These are phyloP conservation scores for Mya arenaria DNA, from an alignment of 1,140 invertebrate genomes.

Conservation along the genomic window DNA sequence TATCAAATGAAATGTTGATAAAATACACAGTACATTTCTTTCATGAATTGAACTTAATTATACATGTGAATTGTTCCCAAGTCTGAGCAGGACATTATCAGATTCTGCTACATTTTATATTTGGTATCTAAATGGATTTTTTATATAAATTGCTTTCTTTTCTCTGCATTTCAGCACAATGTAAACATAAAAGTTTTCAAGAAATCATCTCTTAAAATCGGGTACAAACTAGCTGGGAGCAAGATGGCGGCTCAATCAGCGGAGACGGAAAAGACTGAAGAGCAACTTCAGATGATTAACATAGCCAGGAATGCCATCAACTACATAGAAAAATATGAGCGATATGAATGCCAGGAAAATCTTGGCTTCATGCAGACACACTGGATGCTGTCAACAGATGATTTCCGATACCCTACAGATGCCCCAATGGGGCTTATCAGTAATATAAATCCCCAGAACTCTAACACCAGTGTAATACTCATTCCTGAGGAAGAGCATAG, in stretches of 20 bases:
- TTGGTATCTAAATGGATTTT: too few relatives aligned
- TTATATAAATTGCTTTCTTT: too few relatives aligned
- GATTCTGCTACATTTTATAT: too few relatives aligned
- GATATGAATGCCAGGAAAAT: conserved; percentile 78
- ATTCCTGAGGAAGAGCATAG: conserved; percentile 61
- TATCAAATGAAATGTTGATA: too few relatives aligned
- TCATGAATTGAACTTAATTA: too few relatives aligned
- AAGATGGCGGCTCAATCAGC: not conserved
- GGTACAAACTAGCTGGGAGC: not conserved
- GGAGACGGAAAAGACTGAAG: conserved; percentile 37
- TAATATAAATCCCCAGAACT: conserved; percentile 66
- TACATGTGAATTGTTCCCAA: too few relatives aligned
- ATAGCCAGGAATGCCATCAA: conserved; percentile 67
- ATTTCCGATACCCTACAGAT: conserved; percentile 75
- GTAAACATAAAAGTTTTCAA: too few relatives aligned
- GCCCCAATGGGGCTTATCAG: conserved; percentile 76
- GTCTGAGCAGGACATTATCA: too few relatives aligned
- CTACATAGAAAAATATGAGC: conserved; percentile 77
- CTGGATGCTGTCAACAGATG: conserved; percentile 79
- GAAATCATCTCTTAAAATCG: too few relatives aligned
- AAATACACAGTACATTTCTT: too few relatives aligned
- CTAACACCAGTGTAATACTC: conserved; percentile 62
- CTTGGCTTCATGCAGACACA: conserved; percentile 72
- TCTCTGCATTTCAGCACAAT: too few relatives aligned
- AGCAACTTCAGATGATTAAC: conserved; percentile 64